Base-by-base conservation (phyloP, 2,797 vertebrate genomes). In the Typhlichthys eigenmanni region DNA sequence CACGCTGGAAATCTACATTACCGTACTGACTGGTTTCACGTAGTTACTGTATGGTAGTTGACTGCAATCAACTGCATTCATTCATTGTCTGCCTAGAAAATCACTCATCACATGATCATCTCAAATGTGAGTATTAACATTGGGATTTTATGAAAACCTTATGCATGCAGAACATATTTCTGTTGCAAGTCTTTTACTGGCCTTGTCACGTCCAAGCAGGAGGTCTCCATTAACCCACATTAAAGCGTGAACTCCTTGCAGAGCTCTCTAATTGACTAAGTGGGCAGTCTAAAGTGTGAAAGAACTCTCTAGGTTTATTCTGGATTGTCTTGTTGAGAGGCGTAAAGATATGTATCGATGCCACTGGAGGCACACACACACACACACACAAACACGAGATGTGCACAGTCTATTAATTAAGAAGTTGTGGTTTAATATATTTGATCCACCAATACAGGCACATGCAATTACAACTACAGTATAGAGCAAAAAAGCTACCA, bases 251-350 rank as follows among this genome's bases (percentile, higher is more conserved):
- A 54, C 72, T 61, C 72, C 63, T 62, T 14, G 50, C 17, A 69
- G 83, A 75, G 74, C 60, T 13, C 13, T 69, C 5, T 75, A 69
- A 85, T 80, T 74, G 81, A 84, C 68, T 55, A 58, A 75, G 64
- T 47, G 56, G 48, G 65, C 45, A 16, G 50, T 38, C 61, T 47
- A 24, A 61, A 63, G 78, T 72, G 84, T 85, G 81, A 75, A 79
- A 81, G 70, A 79, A 76, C 69, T 67, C 61, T 76, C 32, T 72
- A 46, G 54, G 61, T 81, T 76, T 74, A 71, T 68, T 64, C 13
- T 5, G 6, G 45, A 64, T 54, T 49, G 1, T 63, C 50, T 69
- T 52, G n/a, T 32, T 14, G 67, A 68, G 68, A 58, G 60, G 52
- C 54, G 3, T 9, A 14, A 8, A 52, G 50, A 14, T 57, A 43